Percentiles rank a stretch among this genome's conserved stretches.
Evolutionary conservation across 2,797 vertebrate genomes (phyloP).

Genomic region (Macropus fuliginosus): DNA sequence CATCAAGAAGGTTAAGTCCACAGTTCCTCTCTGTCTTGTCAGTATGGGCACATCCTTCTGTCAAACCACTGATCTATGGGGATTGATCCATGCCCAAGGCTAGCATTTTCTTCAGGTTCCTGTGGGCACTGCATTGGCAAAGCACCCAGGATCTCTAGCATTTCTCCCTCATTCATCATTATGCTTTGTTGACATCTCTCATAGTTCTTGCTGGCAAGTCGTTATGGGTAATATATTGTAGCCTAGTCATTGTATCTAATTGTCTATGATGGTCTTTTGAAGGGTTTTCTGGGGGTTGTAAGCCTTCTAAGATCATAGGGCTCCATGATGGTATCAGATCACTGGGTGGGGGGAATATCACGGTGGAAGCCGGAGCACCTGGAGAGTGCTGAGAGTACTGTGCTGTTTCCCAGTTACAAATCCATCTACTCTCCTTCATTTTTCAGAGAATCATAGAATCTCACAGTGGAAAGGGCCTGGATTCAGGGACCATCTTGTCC

Average conservation of each 20-base stretch:
- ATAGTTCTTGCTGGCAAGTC: not conserved
- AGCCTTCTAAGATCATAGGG: not conserved
- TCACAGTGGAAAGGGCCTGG: not conserved
- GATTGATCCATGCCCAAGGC: not conserved
- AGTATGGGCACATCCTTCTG: not conserved
- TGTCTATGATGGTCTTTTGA: not conserved
- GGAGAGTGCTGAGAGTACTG: not conserved
- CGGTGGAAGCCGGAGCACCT: not conserved
- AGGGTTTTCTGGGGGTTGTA: not conserved
- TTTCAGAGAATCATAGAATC: not conserved
- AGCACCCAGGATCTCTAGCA: not conserved
- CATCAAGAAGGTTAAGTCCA: not conserved
- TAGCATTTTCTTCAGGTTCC: not conserved
- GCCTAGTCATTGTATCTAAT: not conserved
- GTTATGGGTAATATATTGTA: not conserved
- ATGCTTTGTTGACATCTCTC: not conserved
- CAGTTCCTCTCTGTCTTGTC: not conserved
- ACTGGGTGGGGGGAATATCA: not conserved
- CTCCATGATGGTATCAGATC: not conserved
- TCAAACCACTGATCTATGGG: not conserved
- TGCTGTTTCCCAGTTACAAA: not conserved
- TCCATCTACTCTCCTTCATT: not conserved
- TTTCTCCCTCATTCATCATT: not conserved
- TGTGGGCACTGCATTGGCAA: not conserved
- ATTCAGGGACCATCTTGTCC: not conserved